Base-by-base conservation (phyloP, 2,888 invertebrate species). In the Aporophyla lueneburgensis region DNA sequence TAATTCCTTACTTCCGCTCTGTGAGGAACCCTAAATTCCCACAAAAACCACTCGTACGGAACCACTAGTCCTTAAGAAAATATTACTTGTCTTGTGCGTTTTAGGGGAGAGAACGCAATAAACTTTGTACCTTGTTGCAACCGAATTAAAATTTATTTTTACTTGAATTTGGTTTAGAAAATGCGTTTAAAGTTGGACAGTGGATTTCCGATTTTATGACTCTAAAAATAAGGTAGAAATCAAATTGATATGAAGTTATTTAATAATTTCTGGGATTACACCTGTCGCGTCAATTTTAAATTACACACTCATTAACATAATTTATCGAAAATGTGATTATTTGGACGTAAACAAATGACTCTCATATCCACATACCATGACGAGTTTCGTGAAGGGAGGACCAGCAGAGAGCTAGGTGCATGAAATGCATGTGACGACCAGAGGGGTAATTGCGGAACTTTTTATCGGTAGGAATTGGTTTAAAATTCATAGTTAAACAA, bases 11-110 rank as follows among this genome's bases (percentile, higher is more conserved):
- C 86, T 90, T 92, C 92, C 92, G 89, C 68, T 80, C 81, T 74
- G 72, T 76, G 68, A 86, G 80, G 86, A 88, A 90, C 92, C 89
- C 89, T 83, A 86, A 86, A 77, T 93, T 94, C 94, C 86, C 94
- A 94, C 94, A 91, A 71, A 78, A 92, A 80, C 63, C 89, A 89
- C 71, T 89, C 86, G 83, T 77, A 91, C 88, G 93, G 93, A 94
- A 94, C 93, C 87, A 51, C 33, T 71, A 65, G 33, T 70, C 76
- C 84, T 86, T 72, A 78, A 89, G 84, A 80, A 88, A 88, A 84
- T 85, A 81, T 75, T 68, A 75, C 71, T 62, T 43, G 53, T 78
- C 72, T 73, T 77, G 5, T 46, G 7, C 27, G 14, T 62, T 43
- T 80, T 27, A 54, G 84, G 75, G 84, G 40, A 61, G 14, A 33